These are phyloP conservation scores for Paramisgurnus dabryanus DNA, from an alignment of 2,113 vertebrate genomes.

Conservation along the genomic window DNA sequence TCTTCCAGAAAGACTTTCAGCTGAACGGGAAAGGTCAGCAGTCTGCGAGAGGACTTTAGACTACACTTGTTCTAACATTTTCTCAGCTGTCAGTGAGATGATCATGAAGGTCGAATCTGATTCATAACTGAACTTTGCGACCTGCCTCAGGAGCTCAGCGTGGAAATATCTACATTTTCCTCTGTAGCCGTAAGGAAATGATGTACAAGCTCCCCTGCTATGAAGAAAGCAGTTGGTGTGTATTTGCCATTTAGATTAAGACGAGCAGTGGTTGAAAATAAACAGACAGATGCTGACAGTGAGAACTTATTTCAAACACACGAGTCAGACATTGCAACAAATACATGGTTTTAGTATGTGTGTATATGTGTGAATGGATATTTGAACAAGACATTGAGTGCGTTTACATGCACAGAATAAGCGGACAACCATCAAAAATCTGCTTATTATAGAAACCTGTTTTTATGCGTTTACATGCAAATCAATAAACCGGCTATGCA, in stretches of 20 bases:
- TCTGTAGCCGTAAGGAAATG: slow-evolving; percentile 22
- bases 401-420: too few species aligned
- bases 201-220: slow-evolving; percentile 18
- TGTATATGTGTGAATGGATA: not conserved
- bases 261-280: not conserved
- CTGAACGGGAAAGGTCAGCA: slow-evolving; percentile 63
- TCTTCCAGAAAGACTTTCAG: slow-evolving; percentile 60
- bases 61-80: slow-evolving; percentile 49
- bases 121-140: slow-evolving; percentile 37
- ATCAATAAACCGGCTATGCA: too few species aligned
- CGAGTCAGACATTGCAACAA: not conserved
- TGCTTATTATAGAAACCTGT: too few species aligned
- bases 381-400: too few species aligned
- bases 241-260: slow-evolving; percentile 4
- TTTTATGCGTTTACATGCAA: too few species aligned
- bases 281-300: not conserved
- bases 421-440: too few species aligned
- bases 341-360: not conserved
- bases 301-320: not conserved
- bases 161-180: not conserved
- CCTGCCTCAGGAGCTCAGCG: not conserved
- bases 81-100: slow-evolving; percentile 53
- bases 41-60: slow-evolving; percentile 34
- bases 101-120: slow-evolving; percentile 45
- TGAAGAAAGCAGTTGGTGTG: slow-evolving; percentile 21